These are phyloP conservation scores for Zaprionus ghesquierei DNA, from an alignment of 1,140 invertebrate genomes.

Conservation along the genomic window DNA sequence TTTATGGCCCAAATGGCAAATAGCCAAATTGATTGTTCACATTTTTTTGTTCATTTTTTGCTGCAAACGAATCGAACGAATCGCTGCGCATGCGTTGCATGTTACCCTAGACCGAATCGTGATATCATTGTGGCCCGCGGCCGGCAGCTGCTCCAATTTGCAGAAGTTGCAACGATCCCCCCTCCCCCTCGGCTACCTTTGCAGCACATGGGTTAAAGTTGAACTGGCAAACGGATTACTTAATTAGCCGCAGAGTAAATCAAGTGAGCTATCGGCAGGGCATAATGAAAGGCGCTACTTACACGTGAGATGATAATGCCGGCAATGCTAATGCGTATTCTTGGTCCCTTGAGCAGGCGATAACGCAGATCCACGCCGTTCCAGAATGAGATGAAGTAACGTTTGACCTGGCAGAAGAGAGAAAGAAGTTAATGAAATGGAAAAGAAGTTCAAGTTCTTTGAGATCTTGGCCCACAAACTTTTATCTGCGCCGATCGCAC, in stretches of 20 bases:
- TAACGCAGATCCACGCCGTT: constrained; percentile 97
- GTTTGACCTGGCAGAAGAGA: constrained; percentile 88
- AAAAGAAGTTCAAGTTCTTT: not conserved
- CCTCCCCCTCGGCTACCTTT: too few relatives aligned
- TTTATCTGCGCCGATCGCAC: constrained; percentile 64
- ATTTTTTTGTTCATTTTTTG: constrained; percentile 61
- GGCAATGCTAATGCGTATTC: constrained; percentile 96
- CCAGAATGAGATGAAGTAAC: constrained; percentile 98
- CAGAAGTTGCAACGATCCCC: constrained; percentile 16
- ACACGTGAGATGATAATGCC: constrained; percentile 98
- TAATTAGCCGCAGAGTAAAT: constrained; percentile 66
- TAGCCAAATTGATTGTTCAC: constrained; percentile 77
- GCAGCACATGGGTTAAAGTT: not conserved
- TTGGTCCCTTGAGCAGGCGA: constrained; percentile 94
- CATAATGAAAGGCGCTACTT: constrained; percentile 83
- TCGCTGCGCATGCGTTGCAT: constrained; percentile 56
- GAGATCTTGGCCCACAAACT: constrained; percentile 1
- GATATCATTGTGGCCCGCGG: constrained; percentile 45
- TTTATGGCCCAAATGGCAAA: constrained; percentile 49
- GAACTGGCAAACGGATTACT: constrained; percentile 55
- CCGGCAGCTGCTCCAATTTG: constrained; percentile 48
- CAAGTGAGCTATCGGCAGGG: too few relatives aligned
- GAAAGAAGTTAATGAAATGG: not conserved
- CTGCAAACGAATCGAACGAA: constrained; percentile 30
- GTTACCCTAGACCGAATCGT: constrained; percentile 46